Base-by-base conservation (phyloP, 2,888 invertebrate species). In the Polydesmus complanatus region DNA sequence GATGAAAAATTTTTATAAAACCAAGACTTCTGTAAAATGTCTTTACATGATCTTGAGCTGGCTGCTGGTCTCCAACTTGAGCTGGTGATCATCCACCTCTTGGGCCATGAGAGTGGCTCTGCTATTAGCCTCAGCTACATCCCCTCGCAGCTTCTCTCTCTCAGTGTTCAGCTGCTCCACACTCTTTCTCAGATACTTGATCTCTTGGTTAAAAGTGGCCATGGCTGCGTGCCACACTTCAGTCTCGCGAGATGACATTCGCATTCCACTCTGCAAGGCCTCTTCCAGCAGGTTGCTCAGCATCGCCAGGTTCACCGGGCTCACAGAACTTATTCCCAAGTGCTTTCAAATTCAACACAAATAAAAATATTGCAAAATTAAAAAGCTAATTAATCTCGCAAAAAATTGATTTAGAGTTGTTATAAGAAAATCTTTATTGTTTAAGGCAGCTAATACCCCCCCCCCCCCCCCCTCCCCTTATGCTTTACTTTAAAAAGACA, bases 81-180 rank as follows among this genome's bases (percentile, higher is more conserved):
- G 81, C 72, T 93, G 91, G 68, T 86, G 84, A 69, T 94, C 94
- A 72, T 95, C 94, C 1, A 92, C 86, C 73, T 94, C 94, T 68
- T 88, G 88, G 1, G 91, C 93, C 56, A 94, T 77, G 59, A 89
- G 72, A 0, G 83, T 80, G 0, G 89, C 88, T 66, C 92, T 79
- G 61, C 84, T 80, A 70, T 92, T 90, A 0, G 91, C 88, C 70
- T 90, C 90, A 22, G 79, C 77, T 21, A 92, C 81, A 70, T 91
- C 90, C 14, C 78, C 75, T 64, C 84, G 83, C 49, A 93, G 74
- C 72, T 92, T 92, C 67, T 87, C 85, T 59, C 88, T 81, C 72
- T 93, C 93, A 27, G 81, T 82, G 56, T 79, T 78, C 67, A 85
- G 75, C 67, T 86, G 85, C 61, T 85, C 84, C 68, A 83, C 69